These are phyloP conservation scores for Manis crassicaudata DNA, from an alignment of 2,797 vertebrate species.

Conservation along the genomic window DNA sequence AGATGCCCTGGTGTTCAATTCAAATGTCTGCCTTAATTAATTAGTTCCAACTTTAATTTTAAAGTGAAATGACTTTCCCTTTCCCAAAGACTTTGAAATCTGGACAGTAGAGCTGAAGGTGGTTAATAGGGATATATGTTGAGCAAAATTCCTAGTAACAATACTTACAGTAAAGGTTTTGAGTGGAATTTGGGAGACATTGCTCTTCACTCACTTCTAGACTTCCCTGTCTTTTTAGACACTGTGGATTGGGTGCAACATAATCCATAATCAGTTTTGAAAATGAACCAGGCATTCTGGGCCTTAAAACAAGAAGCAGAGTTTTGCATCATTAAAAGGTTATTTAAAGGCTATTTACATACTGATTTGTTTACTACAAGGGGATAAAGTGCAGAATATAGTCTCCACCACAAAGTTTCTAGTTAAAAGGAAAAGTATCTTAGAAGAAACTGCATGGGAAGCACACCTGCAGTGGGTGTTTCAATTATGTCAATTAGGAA, in stretches of 20 bases:
- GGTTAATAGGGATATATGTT: not conserved
- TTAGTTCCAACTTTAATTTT: not conserved
- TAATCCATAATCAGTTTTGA: not conserved
- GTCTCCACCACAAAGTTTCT: not conserved
- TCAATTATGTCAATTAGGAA: slow-evolving; percentile 12
- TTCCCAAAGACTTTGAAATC: slow-evolving; percentile 26
- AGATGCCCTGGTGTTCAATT: slow-evolving; percentile 6
- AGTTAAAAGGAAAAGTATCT: not conserved
- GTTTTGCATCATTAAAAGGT: not conserved
- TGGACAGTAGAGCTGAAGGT: not conserved
- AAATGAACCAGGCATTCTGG: not conserved
- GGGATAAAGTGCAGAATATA: not conserved
- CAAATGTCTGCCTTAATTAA: slow-evolving; percentile 29
- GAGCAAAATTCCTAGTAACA: not conserved
- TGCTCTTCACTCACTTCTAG: not conserved
- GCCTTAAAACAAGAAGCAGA: not conserved
- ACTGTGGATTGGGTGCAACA: not conserved
- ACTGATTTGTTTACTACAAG: not conserved
- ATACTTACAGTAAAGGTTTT: not conserved
- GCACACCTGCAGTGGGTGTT: not conserved
- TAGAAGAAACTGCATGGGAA: not conserved
- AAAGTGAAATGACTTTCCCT: not conserved
- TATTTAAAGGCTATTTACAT: not conserved
- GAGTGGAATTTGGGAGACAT: not conserved
- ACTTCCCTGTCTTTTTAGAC: not conserved